Evolutionary conservation across 1,140 invertebrate genomes (phyloP).

Genomic region (Heliconius melpomene): DNA sequence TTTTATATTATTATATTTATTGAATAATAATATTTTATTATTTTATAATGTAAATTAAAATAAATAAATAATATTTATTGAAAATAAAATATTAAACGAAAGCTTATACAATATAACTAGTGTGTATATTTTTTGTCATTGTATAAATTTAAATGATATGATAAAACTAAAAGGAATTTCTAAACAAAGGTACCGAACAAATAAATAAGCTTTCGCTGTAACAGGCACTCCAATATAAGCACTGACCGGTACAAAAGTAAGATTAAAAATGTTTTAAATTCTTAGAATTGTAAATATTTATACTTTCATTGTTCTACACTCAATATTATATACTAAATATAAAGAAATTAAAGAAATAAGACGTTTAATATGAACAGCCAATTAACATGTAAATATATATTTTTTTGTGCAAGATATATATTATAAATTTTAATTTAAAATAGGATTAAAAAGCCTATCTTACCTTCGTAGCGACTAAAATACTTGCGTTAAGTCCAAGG

Average conservation of each 20-base stretch:
- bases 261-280: background rate
- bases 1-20: no score
- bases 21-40: background rate
- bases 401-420: background rate
- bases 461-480: conserved; percentile 8
- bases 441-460: background rate
- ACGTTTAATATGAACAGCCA: background rate
- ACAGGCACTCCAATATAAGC: background rate
- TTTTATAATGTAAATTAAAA: background rate
- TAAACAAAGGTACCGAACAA: no score
- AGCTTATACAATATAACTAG: no score
- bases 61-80: no score
- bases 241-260: background rate
- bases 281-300: background rate
- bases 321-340: background rate
- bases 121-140: no score
- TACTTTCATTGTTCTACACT: background rate
- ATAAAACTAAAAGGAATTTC: background rate
- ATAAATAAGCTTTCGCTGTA: background rate
- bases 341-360: background rate
- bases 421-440: background rate
- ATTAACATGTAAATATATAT: background rate
- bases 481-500: background rate
- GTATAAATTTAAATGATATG: background rate
- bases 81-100: no score